Evolutionary conservation across 2,113 vertebrate genomes (phyloP), one percentile per base, ranked within the genome.

Genomic region (Phylloscopus trochilus): DNA sequence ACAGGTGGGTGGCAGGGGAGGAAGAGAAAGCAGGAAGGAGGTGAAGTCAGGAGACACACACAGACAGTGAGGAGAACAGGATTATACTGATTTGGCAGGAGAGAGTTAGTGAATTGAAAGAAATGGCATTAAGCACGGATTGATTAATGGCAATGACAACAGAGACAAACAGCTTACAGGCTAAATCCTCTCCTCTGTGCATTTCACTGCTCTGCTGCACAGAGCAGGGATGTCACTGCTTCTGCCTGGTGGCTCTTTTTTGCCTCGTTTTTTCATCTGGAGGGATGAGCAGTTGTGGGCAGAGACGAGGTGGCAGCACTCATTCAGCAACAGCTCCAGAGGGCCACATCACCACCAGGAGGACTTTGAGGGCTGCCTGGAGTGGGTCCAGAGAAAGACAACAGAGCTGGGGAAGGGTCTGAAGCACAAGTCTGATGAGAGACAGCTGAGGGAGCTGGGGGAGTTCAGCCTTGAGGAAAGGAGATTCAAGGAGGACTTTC

Each of bases 141-240:
- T 93, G 89, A 92, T 93, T 96, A 95, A 89, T 89, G 87, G 26
- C 78, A 82, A 35, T 69, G 90, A 87, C 88, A 94, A 93, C 69
- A 87, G 69, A 93, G 80, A 89, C 87, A 91, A 95, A 93, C 53
- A 83, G 74, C 77, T 96, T 79, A 82, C 81, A 79, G 91, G 84
- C 93, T 73, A 85, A 93, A 95, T 80, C 70, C 78, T 89, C 70
- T 43, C 69, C 52, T 82, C 81, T 73, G 80, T 46, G 87, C 83
- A 41, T 91, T 78, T 92, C 69, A 21, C 49, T 55, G 44, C 28
- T 81, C 49, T 33, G 49, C 83, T 51, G 46, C 49, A 17, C 30
- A 8, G n/a, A 19, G 56, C 77, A 68, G 62, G 78, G 49, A 47
- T 95, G 89, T 62, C 92, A 84, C 37, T 56, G 9, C 60, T 68